Percentiles rank a stretch among this genome's conserved stretches.
phyloP scores from a whole-genome alignment of 2,888 invertebrate genomes.

The Lasioglossum zephyrum region DNA sequence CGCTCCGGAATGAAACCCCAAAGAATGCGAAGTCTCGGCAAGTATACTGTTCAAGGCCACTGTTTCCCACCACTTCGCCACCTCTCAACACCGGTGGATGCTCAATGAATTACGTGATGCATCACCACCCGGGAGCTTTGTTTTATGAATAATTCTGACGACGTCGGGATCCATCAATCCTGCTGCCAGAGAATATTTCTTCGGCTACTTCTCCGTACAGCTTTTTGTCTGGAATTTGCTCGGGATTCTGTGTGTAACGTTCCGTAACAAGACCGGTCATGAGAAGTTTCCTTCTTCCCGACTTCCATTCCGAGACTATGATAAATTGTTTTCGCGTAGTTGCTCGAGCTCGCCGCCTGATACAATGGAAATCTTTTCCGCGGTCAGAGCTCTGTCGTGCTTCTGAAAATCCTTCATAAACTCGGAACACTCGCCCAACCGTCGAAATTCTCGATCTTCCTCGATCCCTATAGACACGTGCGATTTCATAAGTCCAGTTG shows the following conservation, averaged over 20 bases:
- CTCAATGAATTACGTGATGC: constrained; percentile 2
- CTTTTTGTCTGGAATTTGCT: constrained; percentile 34
- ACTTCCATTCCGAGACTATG: constrained; percentile 54
- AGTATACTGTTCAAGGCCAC: neutral
- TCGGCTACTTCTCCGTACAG: constrained; percentile 19
- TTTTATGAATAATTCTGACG: constrained; percentile 34
- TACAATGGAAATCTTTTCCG: constrained; percentile 51
- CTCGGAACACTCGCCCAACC: neutral
- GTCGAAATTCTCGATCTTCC: neutral
- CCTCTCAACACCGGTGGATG: neutral
- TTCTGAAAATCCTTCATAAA: neutral
- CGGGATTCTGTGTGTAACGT: constrained; percentile 42
- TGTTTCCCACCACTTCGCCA: neutral
- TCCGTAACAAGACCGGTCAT: constrained; percentile 55
- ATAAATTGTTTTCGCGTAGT: constrained; percentile 53
- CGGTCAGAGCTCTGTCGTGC: neutral
- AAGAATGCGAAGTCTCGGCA: neutral
- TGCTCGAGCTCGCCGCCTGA: constrained; percentile 11
- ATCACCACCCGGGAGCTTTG: neutral
- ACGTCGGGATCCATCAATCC: constrained; percentile 39
- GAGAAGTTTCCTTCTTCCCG: constrained; percentile 57
- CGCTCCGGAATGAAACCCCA: neutral
- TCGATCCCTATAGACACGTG: neutral
- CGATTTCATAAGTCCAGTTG: neutral
- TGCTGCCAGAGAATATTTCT: constrained; percentile 26